Percentiles rank a stretch among this genome's conserved stretches.
Conservation (phyloP, 2,797 vertebrate species). For the Ceryle rudis region DNA sequence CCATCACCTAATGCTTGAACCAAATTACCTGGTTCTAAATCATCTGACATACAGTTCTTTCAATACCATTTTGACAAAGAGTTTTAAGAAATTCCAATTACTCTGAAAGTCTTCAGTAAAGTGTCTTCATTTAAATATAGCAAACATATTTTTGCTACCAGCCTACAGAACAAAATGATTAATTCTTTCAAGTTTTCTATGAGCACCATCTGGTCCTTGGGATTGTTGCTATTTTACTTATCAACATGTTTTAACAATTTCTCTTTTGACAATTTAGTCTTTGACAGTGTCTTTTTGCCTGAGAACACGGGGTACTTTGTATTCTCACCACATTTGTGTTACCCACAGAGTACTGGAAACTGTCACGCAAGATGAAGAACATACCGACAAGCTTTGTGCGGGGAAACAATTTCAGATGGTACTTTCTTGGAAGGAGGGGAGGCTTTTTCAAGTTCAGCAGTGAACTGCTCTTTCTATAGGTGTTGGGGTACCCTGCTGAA, state of each 20-base stretch:
- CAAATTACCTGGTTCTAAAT: background rate
- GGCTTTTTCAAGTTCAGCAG: background rate
- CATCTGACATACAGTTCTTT: background rate
- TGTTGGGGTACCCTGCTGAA: background rate
- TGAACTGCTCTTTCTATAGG: background rate
- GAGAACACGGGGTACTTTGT: background rate
- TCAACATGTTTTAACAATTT: background rate
- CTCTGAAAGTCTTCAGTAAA: background rate
- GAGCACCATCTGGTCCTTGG: background rate
- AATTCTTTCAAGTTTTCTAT: slow-evolving; percentile 12
- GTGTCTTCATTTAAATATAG: slow-evolving; percentile 20
- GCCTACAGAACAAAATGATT: slow-evolving; percentile 13
- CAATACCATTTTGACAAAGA: background rate
- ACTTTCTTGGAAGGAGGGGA: background rate
- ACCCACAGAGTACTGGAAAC: background rate
- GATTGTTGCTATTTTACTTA: slow-evolving; percentile 34
- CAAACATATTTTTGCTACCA: slow-evolving; percentile 27
- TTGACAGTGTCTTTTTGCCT: background rate
- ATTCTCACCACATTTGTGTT: background rate
- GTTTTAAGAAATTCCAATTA: background rate
- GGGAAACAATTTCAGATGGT: background rate
- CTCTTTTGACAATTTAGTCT: background rate
- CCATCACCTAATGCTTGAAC: background rate
- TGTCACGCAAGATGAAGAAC: background rate
- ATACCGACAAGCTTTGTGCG: background rate